phyloP scores from a whole-genome alignment of 2,888 invertebrate species.

The Drosophila merina region DNA sequence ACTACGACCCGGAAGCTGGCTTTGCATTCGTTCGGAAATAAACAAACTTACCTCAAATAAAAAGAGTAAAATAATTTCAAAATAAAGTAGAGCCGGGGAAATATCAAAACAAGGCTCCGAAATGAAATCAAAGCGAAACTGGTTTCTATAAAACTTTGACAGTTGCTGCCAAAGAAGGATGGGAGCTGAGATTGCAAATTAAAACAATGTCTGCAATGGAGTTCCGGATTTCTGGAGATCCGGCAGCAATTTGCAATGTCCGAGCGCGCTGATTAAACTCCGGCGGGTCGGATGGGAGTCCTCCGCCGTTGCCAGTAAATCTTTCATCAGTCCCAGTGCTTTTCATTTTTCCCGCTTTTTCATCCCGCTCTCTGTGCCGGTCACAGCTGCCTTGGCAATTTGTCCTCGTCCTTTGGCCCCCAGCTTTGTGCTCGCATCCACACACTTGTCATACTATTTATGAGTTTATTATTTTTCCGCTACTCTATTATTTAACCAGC shows the following conservation, averaged over 20 bases:
- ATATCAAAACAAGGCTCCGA: slow-evolving; percentile 20
- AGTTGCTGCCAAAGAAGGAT: slow-evolving; percentile 49
- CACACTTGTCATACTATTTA: slow-evolving; percentile 74
- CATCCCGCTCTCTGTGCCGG: background rate
- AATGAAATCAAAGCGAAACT: slow-evolving; percentile 37
- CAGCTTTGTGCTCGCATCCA: slow-evolving; percentile 8
- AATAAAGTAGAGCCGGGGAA: slow-evolving; percentile 4
- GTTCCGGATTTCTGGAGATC: slow-evolving; percentile 22
- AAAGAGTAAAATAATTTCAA: slow-evolving; percentile 5
- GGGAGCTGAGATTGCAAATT: slow-evolving; percentile 57
- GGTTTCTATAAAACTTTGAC: slow-evolving; percentile 49
- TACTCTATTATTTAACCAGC: slow-evolving; percentile 60
- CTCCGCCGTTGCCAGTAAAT: slow-evolving; percentile 11
- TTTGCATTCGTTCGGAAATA: slow-evolving; percentile 35
- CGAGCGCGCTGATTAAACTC: slow-evolving; percentile 37
- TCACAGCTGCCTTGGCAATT: slow-evolving; percentile 35
- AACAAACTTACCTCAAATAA: slow-evolving; percentile 39
- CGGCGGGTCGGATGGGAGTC: background rate
- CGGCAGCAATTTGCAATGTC: slow-evolving; percentile 26
- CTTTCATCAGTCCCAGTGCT: slow-evolving; percentile 22
- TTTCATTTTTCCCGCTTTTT: background rate
- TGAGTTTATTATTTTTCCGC: slow-evolving; percentile 74
- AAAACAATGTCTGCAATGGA: slow-evolving; percentile 57
- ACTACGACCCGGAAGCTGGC: slow-evolving; percentile 17
- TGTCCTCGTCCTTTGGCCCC: slow-evolving; percentile 19